A percentile compares a stretch with the other conserved stretches of the same genome.
Conservation (phyloP, 2,888 invertebrate genomes). For the Labia minor region DNA sequence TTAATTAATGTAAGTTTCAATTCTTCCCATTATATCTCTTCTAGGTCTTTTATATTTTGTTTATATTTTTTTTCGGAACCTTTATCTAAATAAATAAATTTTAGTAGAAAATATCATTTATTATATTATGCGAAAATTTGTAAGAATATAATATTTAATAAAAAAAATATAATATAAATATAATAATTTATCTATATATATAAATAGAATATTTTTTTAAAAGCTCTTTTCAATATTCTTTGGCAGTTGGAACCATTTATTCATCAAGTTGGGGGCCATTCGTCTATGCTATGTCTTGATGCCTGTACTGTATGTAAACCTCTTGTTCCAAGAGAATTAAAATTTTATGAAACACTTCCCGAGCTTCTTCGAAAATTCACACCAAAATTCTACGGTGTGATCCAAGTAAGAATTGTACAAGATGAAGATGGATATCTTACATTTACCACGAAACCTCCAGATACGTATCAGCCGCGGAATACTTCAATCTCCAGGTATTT, state of each 20-base stretch:
- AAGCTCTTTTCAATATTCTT: conserved; percentile 15
- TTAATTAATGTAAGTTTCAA: conserved; percentile 13
- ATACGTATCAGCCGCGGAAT: conserved; percentile 28
- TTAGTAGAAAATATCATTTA: too few relatives aligned
- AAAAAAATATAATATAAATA: too few relatives aligned
- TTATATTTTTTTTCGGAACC: background rate
- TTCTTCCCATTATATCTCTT: background rate
- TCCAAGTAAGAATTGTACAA: conserved; percentile 37
- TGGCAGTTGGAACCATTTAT: conserved; percentile 41
- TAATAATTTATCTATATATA: too few relatives aligned
- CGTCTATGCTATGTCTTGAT: conserved; percentile 42
- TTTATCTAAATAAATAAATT: background rate
- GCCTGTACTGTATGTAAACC: conserved; percentile 45
- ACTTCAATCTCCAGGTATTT: conserved; percentile 1
- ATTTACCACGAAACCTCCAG: conserved; percentile 37
- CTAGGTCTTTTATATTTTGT: background rate
- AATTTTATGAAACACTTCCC: conserved; percentile 46
- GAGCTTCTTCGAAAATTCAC: conserved; percentile 39
- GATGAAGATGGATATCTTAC: conserved; percentile 41
- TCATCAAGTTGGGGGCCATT: conserved; percentile 46
- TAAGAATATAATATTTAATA: background rate
- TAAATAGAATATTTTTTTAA: too few relatives aligned
- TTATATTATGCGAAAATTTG: background rate
- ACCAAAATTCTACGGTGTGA: conserved; percentile 42
- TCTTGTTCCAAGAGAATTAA: conserved; percentile 41